Evolutionary conservation across 2,113 vertebrate genomes (phyloP).

Genomic region (Calyptomena viridis): DNA sequence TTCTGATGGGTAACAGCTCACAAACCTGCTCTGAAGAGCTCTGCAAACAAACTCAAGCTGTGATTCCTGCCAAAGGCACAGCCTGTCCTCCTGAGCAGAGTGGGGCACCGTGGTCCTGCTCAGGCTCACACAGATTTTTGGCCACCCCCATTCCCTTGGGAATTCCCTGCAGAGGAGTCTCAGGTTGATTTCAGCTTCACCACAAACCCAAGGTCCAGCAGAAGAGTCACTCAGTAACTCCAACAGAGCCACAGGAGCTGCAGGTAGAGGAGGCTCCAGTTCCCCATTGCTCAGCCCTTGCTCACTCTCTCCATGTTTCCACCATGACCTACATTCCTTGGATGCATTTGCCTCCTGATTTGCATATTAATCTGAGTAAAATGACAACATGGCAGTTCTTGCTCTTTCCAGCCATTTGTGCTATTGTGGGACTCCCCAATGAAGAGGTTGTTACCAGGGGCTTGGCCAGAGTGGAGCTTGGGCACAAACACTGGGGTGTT

Average conservation of each 20-base stretch:
- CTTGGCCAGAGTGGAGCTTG: neutral
- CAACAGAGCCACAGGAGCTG: neutral
- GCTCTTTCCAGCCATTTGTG: neutral
- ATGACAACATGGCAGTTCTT: neutral
- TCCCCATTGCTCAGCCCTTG: neutral
- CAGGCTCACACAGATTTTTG: neutral
- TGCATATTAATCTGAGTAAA: conserved; percentile 17
- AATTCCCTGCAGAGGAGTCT: neutral
- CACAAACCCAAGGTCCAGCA: neutral
- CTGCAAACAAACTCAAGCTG: neutral
- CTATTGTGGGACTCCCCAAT: neutral
- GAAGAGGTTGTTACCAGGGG: neutral
- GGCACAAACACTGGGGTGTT: neutral
- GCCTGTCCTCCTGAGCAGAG: neutral
- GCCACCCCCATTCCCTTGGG: rapidly evolving
- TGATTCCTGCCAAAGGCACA: neutral
- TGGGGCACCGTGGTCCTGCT: rapidly evolving
- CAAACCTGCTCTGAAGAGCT: neutral
- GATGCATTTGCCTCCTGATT: neutral
- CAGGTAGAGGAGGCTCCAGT: neutral
- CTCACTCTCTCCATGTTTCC: neutral
- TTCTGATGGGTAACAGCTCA: neutral
- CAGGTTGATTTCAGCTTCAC: neutral
- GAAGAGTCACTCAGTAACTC: neutral
- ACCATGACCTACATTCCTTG: conserved; percentile 36